Base-by-base conservation (phyloP, 2,888 invertebrate species). In the Polydrusus cervinus region DNA sequence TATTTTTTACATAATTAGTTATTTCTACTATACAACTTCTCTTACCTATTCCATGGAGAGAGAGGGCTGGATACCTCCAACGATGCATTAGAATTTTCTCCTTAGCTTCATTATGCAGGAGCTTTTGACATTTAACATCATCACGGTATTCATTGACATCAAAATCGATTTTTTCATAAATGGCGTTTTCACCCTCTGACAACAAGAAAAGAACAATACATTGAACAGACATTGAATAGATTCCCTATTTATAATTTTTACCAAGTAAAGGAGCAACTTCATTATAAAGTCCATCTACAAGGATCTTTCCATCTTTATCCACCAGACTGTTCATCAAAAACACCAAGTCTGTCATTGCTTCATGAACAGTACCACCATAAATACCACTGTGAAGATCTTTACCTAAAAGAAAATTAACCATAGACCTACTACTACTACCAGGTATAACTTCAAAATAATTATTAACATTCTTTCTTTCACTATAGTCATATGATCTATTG, bases 301-400 rank as follows among this genome's bases (percentile, higher is more conserved):
- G 88, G 81, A 99, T 97, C 79, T 93, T 93, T 10, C 98, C 98
- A 79, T 97, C 91, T 76, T 92, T 92, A 85, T 97, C 97, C 0
- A 96, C 93, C 78, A 99, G 89, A n/a, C 92, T 91, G 84, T 93
- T 92, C 88, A 99, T 90, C 57, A 99, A 86, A 85, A 94, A 94
- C 77, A 98, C 91, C 65, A 99, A 89, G 89, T 99, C 98, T 0
- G 94, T 89, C 96, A 98, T 95, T 0, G 95, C 97, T 88, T 97
- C 96, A 83, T 93, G 91, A 88, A 99, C 95, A 62, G 95, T 94
- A 64, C 99, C 99, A 66, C 99, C 99, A 87, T 93, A 98, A 3
- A 96, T 93, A 20, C 99, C 99, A 84, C 98, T 98, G 86, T 99
- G 99, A 60, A 99, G 89, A 34, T 78, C 78, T 65, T 78, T 76